phyloP scores from a whole-genome alignment of 2,797 vertebrate species.

The Phoebastria nigripes region DNA sequence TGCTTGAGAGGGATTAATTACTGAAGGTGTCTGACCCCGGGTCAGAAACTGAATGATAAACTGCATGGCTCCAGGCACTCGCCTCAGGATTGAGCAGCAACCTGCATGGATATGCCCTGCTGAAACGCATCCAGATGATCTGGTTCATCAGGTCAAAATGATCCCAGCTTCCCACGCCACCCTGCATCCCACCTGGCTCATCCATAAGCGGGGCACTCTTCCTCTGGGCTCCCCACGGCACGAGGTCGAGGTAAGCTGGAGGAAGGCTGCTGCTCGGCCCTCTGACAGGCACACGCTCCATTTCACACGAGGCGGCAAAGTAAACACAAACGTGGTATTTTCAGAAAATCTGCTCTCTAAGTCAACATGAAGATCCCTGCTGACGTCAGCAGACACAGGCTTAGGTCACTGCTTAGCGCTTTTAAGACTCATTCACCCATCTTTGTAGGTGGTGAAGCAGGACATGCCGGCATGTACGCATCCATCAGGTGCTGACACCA shows the following conservation, averaged over 20 bases:
- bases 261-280: not conserved
- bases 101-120: not conserved
- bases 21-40: not conserved
- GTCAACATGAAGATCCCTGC: not conserved
- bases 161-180: constrained; percentile 15
- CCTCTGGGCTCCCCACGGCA: not conserved
- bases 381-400: not conserved
- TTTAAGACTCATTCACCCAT: rapidly evolving
- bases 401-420: rapidly evolving
- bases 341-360: not conserved
- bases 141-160: constrained; percentile 53
- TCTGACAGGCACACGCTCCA: not conserved
- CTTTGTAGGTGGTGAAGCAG: not conserved
- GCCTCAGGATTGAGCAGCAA: constrained; percentile 2
- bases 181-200: not conserved
- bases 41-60: constrained; percentile 50
- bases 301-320: not conserved
- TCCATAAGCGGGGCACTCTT: not conserved
- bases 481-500: no score
- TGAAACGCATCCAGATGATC: constrained; percentile 42
- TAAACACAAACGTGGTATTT: not conserved
- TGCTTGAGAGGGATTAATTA: not conserved
- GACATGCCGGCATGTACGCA: rapidly evolving
- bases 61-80: constrained; percentile 39
- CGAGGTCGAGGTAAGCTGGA: not conserved